These are phyloP conservation scores for Drosophila oshimai DNA, from an alignment of 1,140 invertebrate species.

Conservation along the genomic window DNA sequence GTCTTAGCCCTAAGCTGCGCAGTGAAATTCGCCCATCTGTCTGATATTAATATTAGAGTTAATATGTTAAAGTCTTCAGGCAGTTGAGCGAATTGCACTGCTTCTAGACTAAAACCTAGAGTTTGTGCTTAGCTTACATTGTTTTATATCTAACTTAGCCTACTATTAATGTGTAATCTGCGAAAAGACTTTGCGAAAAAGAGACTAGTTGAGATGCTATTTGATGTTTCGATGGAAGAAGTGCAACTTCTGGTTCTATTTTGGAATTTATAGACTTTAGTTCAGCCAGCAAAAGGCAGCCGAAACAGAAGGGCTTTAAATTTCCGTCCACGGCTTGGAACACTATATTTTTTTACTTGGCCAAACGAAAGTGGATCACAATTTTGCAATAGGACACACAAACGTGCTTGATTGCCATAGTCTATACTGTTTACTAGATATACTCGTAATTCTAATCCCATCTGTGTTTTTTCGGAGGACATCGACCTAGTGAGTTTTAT, in stretches of 20 bases:
- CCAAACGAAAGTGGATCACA: conserved; percentile 27
- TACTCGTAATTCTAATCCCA: conserved; percentile 7
- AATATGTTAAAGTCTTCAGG: neutral
- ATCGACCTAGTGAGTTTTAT: conserved; percentile 42
- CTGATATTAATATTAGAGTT: neutral
- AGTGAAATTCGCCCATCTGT: neutral
- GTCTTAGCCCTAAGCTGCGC: conserved; percentile 33
- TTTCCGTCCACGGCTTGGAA: conserved; percentile 62
- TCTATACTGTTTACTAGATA: conserved; percentile 17
- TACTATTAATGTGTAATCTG: conserved; percentile 42
- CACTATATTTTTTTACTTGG: conserved; percentile 2
- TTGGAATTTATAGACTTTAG: conserved; percentile 1
- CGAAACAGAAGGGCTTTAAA: conserved; percentile 40
- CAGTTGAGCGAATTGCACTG: neutral
- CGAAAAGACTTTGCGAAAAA: conserved; percentile 49
- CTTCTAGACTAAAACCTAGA: conserved; percentile 12
- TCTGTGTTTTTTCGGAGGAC: conserved; percentile 9
- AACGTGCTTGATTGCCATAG: conserved; percentile 58
- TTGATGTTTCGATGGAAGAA: conserved; percentile 15
- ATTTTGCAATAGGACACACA: conserved; percentile 30
- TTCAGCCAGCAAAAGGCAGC: neutral
- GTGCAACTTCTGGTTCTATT: conserved; percentile 30
- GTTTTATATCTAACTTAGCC: conserved; percentile 16
- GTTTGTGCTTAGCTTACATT: conserved; percentile 27
- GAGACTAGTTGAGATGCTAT: conserved; percentile 42